Evolutionary conservation across 2,113 vertebrate species (phyloP), one percentile per base, ranked within the genome.

Genomic region (Prionailurus viverrinus): DNA sequence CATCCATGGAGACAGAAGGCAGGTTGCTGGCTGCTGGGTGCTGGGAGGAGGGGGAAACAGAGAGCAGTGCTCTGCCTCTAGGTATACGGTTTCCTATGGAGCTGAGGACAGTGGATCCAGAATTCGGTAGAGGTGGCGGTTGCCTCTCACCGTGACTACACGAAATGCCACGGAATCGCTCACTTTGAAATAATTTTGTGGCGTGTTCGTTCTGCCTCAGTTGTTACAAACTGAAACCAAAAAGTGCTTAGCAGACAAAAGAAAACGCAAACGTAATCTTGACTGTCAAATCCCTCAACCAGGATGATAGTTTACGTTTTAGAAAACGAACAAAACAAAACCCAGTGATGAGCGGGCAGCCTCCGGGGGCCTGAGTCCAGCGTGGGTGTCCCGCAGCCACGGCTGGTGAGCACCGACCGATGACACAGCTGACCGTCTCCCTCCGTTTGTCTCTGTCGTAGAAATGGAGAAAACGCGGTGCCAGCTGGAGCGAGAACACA

Each of bases 391-490:
- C 1, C 0, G 1, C 7, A 8, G 16, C 51, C 14, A 4, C 0
- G 19, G 2, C n/a, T 39, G 27, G 12, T 5, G 45, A n/a, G 4
- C 25, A 1, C n/a, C 0, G 27, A 3, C 3, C 10, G 36, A 4
- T 1, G 4, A 12, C 61, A 9, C 0, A 1, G 45, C 85, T 87
- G 45, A 95, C 0, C 0, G 0, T 5, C 14, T 9, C 48, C n/a
- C 91, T 0, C 4, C 2, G 66, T 97, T 7, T 76, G 1, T 94
- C 76, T 89, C 93, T 97, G 85, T 39, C 29, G 29, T 93, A 99
- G 99, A 98, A 84, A 81, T 45, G 78, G 98, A 99, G 86, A 99
- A 99, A 92, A 99, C 99, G 1, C 99, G 97, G 41, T 99, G 99
- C 82, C 99, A 99, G 95, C 98, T 0, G 1, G 99, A 99, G 91